Evolutionary conservation across 1,140 invertebrate species (phyloP).

Genomic region (Gyrodactylus salaris): DNA sequence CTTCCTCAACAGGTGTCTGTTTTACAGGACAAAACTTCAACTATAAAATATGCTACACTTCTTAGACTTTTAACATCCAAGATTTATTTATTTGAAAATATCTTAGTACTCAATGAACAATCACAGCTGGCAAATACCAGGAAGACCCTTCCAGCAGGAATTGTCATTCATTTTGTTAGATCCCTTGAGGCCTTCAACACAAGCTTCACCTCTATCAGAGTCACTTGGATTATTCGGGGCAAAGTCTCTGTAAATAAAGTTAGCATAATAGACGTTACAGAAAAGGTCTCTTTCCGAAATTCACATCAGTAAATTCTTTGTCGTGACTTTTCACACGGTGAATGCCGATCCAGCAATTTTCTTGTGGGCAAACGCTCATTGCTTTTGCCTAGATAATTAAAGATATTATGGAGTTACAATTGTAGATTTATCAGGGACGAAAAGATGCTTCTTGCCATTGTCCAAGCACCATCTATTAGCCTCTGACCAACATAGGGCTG

Average conservation of each 20-base stretch:
- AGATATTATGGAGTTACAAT: not conserved
- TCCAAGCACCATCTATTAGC: not conserved
- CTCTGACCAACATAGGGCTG: not conserved
- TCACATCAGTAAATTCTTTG: not conserved
- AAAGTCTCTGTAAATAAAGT: not conserved
- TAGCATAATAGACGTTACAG: not conserved
- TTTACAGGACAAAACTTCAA: too few species aligned
- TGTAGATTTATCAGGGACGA: not conserved
- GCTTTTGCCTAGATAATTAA: not conserved
- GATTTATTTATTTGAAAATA: too few species aligned
- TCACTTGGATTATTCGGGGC: not conserved
- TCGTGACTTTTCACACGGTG: not conserved
- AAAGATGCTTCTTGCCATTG: not conserved
- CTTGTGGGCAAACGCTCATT: not conserved
- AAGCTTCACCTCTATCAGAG: not conserved
- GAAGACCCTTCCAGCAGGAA: not conserved
- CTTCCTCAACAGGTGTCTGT: too few species aligned
- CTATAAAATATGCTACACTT: too few species aligned
- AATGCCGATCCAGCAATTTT: not conserved
- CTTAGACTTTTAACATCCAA: too few species aligned
- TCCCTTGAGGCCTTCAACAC: not conserved
- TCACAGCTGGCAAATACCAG: not conserved
- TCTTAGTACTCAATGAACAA: not conserved
- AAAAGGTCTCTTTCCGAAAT: not conserved
- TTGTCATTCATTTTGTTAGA: not conserved